A percentile compares a stretch with the other conserved stretches of the same genome.
These are phyloP conservation scores for Laspeyria flexula DNA, from an alignment of 2,888 invertebrate genomes.

Conservation along the genomic window DNA sequence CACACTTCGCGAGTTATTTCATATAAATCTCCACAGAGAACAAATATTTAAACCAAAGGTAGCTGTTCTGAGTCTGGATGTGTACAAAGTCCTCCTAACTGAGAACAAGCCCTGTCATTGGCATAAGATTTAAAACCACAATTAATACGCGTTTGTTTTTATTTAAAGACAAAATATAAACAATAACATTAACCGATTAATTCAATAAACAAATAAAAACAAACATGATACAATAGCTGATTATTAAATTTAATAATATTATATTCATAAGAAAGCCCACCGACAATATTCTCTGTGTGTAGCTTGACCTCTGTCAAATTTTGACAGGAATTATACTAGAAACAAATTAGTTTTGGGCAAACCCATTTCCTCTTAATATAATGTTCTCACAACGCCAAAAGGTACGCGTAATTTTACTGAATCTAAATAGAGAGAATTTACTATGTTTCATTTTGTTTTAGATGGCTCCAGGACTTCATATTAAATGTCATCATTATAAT, in stretches of 20 bases:
- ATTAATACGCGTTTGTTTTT: no score
- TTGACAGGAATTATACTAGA: conserved; percentile 41
- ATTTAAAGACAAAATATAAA: no score
- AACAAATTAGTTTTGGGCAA: conserved; percentile 39
- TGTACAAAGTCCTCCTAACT: no score
- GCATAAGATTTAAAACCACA: no score
- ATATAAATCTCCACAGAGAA: no score
- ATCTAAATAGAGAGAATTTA: not conserved
- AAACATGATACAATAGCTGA: not conserved
- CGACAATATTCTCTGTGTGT: conserved; percentile 11
- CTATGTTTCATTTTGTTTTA: no score
- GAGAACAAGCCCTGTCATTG: no score
- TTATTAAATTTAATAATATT: conserved; percentile 15
- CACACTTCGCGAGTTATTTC: no score
- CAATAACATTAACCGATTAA: not conserved
- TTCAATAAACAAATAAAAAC: not conserved
- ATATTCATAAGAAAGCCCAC: conserved; percentile 10
- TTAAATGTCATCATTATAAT: no score
- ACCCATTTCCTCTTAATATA: conserved; percentile 30
- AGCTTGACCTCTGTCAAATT: conserved; percentile 39
- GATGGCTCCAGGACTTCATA: no score
- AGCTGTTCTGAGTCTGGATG: no score
- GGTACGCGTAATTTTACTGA: not conserved
- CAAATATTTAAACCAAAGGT: no score
- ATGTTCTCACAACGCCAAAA: conserved; percentile 17